Evolutionary conservation across 2,888 invertebrate species (phyloP).

Genomic region (Rhingia campestris): DNA sequence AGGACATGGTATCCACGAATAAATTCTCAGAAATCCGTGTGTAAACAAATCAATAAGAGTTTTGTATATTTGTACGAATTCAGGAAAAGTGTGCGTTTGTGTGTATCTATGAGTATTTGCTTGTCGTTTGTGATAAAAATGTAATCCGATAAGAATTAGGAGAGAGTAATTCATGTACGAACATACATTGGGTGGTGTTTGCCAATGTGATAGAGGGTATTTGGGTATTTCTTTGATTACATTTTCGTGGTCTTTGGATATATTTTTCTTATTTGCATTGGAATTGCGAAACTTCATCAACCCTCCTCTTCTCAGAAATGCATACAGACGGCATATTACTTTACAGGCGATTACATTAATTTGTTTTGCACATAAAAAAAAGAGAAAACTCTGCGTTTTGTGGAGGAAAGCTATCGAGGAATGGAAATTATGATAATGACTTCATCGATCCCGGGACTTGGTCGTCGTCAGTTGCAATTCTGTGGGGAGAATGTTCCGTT

Average conservation of each 20-base stretch:
- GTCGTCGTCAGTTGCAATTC: conserved; percentile 9
- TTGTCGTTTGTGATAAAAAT: conserved; percentile 26
- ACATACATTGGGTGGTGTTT: conserved; percentile 36
- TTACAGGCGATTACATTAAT: conserved; percentile 71
- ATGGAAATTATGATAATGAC: conserved; percentile 68
- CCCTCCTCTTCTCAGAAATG: background rate
- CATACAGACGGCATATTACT: conserved; percentile 23
- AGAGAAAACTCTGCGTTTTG: background rate
- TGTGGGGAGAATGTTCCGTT: conserved; percentile 8
- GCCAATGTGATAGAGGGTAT: conserved; percentile 52
- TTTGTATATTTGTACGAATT: background rate
- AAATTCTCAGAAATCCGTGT: conserved; percentile 26
- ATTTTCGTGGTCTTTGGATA: conserved; percentile 22
- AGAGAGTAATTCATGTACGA: conserved; percentile 40
- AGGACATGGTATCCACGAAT: conserved; percentile 7
- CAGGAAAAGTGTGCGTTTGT: conserved; percentile 10
- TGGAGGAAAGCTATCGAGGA: conserved; percentile 21
- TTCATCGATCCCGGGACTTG: conserved; percentile 55
- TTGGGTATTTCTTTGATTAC: conserved; percentile 56
- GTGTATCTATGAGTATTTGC: conserved; percentile 12
- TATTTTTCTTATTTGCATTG: conserved; percentile 27
- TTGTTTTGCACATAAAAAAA: conserved; percentile 10
- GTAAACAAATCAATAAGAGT: conserved; percentile 29
- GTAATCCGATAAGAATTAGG: conserved; percentile 61
- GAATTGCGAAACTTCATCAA: conserved; percentile 39